Conservation (phyloP, 1,140 invertebrate species). For the Heliothis subflexa region DNA sequence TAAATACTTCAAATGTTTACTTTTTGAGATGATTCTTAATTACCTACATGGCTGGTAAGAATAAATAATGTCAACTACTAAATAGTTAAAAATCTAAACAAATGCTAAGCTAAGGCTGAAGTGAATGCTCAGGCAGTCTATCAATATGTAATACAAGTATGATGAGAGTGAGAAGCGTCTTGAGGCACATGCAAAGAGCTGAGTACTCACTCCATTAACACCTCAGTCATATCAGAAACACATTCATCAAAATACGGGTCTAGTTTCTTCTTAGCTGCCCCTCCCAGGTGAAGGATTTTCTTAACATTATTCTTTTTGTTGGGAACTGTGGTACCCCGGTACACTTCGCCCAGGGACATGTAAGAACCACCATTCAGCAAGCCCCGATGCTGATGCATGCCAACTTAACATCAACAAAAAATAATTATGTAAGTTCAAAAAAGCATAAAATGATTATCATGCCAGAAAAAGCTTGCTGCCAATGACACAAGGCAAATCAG, state of each 20-base stretch:
- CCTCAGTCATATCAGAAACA: constrained; percentile 54
- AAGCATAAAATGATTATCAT: constrained; percentile 46
- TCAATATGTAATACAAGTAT: background rate
- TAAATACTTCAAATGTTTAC: no score
- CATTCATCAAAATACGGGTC: constrained; percentile 60
- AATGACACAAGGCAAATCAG: constrained; percentile 2
- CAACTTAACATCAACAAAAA: constrained; percentile 68
- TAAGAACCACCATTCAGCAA: constrained; percentile 69
- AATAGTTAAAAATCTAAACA: no score
- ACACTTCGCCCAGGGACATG: constrained; percentile 60
- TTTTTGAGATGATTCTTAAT: no score
- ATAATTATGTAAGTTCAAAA: constrained; percentile 49
- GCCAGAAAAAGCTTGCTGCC: constrained; percentile 43
- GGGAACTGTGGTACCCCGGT: constrained; percentile 58
- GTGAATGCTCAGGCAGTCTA: no score
- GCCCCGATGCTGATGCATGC: constrained; percentile 61
- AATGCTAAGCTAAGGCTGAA: no score
- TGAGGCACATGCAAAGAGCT: constrained; percentile 20
- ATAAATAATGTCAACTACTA: no score
- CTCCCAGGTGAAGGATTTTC: constrained; percentile 56
- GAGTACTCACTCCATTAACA: constrained; percentile 64
- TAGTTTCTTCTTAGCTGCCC: constrained; percentile 61
- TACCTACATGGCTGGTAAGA: no score
- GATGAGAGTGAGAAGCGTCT: background rate
- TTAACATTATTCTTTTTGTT: constrained; percentile 62